A percentile compares a stretch with the other conserved stretches of the same genome.
Conservation (phyloP, 1,140 invertebrate species). For the Drosophila ogumai region DNA sequence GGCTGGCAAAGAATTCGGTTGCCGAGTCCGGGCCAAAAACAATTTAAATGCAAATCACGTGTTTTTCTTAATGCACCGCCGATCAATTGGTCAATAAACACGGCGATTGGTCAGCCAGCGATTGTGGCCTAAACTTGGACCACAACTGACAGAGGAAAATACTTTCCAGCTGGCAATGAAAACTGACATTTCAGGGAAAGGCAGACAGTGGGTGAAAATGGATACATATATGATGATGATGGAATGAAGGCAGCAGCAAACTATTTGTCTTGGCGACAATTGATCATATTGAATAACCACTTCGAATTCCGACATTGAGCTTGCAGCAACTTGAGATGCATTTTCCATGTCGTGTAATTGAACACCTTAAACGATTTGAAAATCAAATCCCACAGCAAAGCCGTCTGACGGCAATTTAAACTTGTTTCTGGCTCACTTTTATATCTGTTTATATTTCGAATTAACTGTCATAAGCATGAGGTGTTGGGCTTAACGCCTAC, state of each 20-base stretch:
- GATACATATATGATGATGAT: too few species aligned
- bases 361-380: slow-evolving; percentile 58
- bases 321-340: slow-evolving; percentile 51
- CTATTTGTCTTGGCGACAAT: slow-evolving; percentile 13
- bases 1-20: slow-evolving; percentile 40
- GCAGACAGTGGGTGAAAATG: slow-evolving; percentile 49
- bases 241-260: slow-evolving; percentile 11
- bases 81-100: slow-evolving; percentile 41
- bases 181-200: slow-evolving; percentile 57
- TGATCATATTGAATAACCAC: slow-evolving; percentile 37
- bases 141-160: slow-evolving; percentile 41
- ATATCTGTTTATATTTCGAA: slow-evolving; percentile 18
- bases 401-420: slow-evolving; percentile 32
- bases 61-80: slow-evolving; percentile 59
- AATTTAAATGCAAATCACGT: slow-evolving; percentile 73
- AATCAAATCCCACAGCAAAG: slow-evolving; percentile 35
- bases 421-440: slow-evolving; percentile 20
- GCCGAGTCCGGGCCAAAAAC: slow-evolving; percentile 28
- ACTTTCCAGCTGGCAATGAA: slow-evolving; percentile 46
- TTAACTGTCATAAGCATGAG: slow-evolving; percentile 38
- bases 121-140: slow-evolving; percentile 62
- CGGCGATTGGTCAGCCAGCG: slow-evolving; percentile 8
- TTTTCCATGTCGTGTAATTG: slow-evolving; percentile 70
- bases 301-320: slow-evolving; percentile 44
- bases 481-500: slow-evolving; percentile 60